phyloP scores from a whole-genome alignment of 92 coral and sea anemone species.

The Epizoanthus rinbou region DNA sequence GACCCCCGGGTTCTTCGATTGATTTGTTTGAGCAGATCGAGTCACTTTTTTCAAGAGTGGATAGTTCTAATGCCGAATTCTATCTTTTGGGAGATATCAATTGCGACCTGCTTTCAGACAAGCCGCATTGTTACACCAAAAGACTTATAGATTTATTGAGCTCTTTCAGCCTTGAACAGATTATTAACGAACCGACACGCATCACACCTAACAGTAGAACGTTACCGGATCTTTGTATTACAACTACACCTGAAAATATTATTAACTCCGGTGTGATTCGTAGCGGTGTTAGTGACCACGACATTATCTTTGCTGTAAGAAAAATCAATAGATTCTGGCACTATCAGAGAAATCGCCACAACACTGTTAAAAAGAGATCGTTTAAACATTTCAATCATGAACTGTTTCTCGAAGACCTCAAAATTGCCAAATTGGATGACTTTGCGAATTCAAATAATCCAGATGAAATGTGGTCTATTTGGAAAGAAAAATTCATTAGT shows the following conservation, averaged over 20 bases:
- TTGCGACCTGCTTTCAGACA: not conserved
- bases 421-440: not conserved
- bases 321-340: constrained; percentile 18
- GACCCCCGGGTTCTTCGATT: not conserved
- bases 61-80: not conserved
- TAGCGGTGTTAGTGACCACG: constrained; percentile 30
- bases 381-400: constrained; percentile 6
- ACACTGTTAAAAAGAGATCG: constrained; percentile 5
- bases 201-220: constrained; percentile 7
- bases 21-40: not conserved
- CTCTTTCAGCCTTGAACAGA: too few relatives aligned
- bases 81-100: not conserved
- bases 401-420: not conserved
- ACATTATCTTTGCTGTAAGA: constrained; percentile 1
- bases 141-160: too few relatives aligned
- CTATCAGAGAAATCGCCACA: constrained; percentile 17
- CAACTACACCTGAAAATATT: constrained; percentile 13
- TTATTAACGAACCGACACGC: constrained; percentile 8
- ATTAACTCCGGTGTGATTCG: constrained; percentile 13
- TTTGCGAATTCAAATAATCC: not conserved
- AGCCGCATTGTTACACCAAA: not conserved
- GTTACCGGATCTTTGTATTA: constrained; percentile 1
- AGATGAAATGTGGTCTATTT: constrained; percentile 14
- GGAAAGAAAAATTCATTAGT: constrained; percentile 3
- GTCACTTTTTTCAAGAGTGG: not conserved